Evolutionary conservation across 1,140 invertebrate species (phyloP).

Genomic region (Macrocentrus cingulum): DNA sequence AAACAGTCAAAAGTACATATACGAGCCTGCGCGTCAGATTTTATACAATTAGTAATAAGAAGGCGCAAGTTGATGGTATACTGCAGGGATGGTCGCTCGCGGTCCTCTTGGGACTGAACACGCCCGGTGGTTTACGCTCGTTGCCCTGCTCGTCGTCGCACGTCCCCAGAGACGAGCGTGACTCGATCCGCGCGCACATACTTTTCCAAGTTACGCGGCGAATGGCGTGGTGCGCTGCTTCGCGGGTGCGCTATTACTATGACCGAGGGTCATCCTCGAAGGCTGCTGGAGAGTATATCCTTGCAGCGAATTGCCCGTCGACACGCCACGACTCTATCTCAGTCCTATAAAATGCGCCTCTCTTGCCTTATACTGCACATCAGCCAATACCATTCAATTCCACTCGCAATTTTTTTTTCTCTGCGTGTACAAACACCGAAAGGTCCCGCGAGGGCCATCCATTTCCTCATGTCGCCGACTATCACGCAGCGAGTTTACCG

Average conservation of each 20-base stretch:
- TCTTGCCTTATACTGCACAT: constrained; percentile 21
- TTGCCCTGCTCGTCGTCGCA: constrained; percentile 27
- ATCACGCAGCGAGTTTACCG: no score
- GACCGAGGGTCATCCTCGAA: constrained; percentile 1
- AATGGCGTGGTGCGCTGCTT: constrained; percentile 5
- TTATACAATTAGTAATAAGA: constrained; percentile 51
- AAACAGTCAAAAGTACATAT: no score
- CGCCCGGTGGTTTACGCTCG: constrained; percentile 37
- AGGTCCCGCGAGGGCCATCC: constrained; percentile 52
- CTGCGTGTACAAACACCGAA: constrained; percentile 32
- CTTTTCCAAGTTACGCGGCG: constrained; percentile 18
- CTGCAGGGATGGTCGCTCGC: constrained; percentile 15
- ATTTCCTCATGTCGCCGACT: constrained; percentile 44
- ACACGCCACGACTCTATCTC: constrained; percentile 41
- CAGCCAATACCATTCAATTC: constrained; percentile 56
- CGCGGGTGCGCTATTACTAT: background rate
- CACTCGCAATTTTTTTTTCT: constrained; percentile 36
- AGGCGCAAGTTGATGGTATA: constrained; percentile 10
- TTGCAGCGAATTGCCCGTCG: constrained; percentile 51
- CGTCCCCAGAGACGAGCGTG: constrained; percentile 52
- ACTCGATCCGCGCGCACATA: constrained; percentile 36
- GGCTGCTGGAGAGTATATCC: constrained; percentile 43
- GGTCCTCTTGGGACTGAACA: constrained; percentile 46
- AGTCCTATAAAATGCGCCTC: constrained; percentile 17
- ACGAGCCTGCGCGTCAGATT: constrained; percentile 47